These are phyloP conservation scores for Eupithecia tripunctaria DNA, from an alignment of 2,888 invertebrate species.

Conservation along the genomic window DNA sequence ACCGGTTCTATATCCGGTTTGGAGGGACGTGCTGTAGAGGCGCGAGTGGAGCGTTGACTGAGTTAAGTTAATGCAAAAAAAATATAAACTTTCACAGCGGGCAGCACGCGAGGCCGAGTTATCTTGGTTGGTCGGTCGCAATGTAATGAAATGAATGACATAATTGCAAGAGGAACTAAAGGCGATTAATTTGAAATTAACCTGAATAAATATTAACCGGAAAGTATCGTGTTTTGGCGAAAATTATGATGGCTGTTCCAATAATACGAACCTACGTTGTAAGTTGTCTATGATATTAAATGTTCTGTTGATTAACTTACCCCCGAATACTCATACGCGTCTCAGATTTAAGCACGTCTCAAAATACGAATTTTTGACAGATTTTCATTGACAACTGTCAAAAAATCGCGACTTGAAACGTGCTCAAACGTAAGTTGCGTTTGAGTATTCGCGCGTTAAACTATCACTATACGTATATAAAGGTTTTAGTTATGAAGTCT, in stretches of 20 bases:
- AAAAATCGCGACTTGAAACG: no score
- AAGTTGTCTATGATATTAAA: no score
- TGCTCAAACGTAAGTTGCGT: no score
- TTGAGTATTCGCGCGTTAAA: no score
- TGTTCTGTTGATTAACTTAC: no score
- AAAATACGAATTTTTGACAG: no score
- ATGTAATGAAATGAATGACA: conserved; percentile 30
- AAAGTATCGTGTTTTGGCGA: not conserved
- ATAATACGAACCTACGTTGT: not conserved
- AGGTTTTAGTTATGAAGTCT: no score
- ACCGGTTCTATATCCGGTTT: conserved; percentile 33
- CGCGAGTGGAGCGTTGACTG: conserved; percentile 37
- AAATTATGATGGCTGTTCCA: not conserved
- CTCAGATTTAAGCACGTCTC: no score
- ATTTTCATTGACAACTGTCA: no score
- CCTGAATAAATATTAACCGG: conserved; percentile 26
- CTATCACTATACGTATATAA: no score
- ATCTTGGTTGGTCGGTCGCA: conserved; percentile 6
- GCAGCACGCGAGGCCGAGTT: conserved; percentile 19
- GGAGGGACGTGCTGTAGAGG: conserved; percentile 30
- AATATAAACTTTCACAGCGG: conserved; percentile 31
- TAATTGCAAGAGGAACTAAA: conserved; percentile 26
- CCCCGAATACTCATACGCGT: no score
- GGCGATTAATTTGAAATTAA: conserved; percentile 35
- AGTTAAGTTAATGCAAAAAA: conserved; percentile 19